phyloP scores from a whole-genome alignment of 2,888 invertebrate genomes.

The Bibio marci region DNA sequence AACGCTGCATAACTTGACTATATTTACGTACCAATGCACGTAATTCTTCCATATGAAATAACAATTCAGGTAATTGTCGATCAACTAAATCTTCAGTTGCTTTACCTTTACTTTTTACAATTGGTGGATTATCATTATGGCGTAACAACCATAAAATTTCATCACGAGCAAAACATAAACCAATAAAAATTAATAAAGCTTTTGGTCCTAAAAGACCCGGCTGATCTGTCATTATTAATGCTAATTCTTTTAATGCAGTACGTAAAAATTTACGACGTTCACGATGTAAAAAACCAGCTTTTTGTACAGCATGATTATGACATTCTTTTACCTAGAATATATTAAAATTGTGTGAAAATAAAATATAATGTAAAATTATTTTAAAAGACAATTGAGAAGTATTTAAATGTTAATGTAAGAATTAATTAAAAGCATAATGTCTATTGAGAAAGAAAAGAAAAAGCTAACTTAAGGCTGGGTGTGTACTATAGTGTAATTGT shows the following conservation, averaged over 20 bases:
- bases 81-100: constrained; percentile 88
- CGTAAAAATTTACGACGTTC: constrained; percentile 93
- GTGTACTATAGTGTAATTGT: too few species aligned
- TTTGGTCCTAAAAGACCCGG: constrained; percentile 96
- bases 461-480: too few species aligned
- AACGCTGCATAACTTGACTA: constrained; percentile 90
- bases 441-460: too few species aligned
- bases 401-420: too few species aligned
- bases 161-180: constrained; percentile 85
- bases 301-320: constrained; percentile 75
- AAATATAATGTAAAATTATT: too few species aligned
- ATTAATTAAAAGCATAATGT: too few species aligned
- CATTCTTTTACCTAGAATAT: constrained; percentile 93
- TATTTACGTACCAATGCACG: constrained; percentile 89
- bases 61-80: constrained; percentile 85
- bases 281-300: constrained; percentile 80
- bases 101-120: constrained; percentile 68
- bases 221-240: constrained; percentile 90
- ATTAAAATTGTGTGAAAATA: too few species aligned
- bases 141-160: constrained; percentile 89
- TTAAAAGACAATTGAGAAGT: too few species aligned
- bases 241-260: constrained; percentile 86
- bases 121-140: constrained; percentile 90
- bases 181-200: constrained; percentile 91
- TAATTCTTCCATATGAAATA: constrained; percentile 97